Base-by-base conservation (phyloP, 1,140 invertebrate species). In the Babylonia areolata region DNA sequence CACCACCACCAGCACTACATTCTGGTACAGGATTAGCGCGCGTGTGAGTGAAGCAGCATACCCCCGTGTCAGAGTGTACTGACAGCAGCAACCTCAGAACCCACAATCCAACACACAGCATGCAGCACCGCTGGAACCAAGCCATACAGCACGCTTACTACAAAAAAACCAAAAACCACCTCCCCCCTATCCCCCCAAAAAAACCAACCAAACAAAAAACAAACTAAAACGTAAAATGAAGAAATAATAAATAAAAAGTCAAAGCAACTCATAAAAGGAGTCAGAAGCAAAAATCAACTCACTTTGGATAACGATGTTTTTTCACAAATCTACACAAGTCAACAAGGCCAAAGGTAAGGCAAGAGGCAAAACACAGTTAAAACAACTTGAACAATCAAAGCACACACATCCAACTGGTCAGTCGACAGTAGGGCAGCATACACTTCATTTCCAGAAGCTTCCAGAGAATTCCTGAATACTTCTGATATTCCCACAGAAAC, bases 231-330 rank as follows among this genome's bases (percentile, higher is more conserved):
- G 81, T 2, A 89, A 80, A 28, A 91, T 58, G 80, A 88, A 90
- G 54, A 89, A 87, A n/a, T n/a, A n/a, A n/a, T n/a, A n/a, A n/a
- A n/a, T n/a, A 58, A 87, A 85, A 39, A 91, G 82, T 37, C 87
- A 84, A 58, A 90, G 83, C 17, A 89, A 71, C 46, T 75, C 80
- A 64, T 90, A 86, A 81, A 86, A 81, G 20, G 31, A 77, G 40
- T 77, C 15, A 42, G 51, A 64, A 71, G 40, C 64, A 51, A 84
- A 73, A 84, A 84, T 84, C 40, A 33, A 84, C 82, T 84, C 82
- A 84, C 80, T 81, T 64, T 64, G 82, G 69, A 84, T 73, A 42
- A 42, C 39, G 82, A n/a, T 51, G 80, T 58, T 81, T 81, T 81
- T 75, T 75, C 15, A 11, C 37, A 75, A 75, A 75, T 75, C 37